phyloP scores from a whole-genome alignment of 1,140 invertebrate genomes.

The Cherax destructor region DNA sequence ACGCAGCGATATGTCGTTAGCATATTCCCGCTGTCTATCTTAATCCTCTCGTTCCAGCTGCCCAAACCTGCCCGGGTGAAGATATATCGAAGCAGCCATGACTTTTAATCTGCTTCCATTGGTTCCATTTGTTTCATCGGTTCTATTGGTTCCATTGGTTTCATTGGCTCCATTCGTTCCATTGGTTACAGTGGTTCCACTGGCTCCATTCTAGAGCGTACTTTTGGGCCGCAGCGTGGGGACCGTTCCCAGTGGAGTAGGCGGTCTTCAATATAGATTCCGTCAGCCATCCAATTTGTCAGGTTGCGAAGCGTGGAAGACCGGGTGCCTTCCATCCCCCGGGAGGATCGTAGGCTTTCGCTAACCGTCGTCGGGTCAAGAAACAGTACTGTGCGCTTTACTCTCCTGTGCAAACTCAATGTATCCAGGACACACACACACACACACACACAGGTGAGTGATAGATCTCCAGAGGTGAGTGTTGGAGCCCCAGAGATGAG shows the following conservation, averaged over 20 bases:
- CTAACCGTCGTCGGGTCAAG: no score
- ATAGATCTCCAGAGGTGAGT: no score
- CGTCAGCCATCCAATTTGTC: conserved; percentile 51
- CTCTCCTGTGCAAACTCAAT: no score
- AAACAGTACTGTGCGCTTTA: no score
- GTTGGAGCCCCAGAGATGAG: no score
- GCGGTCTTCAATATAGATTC: conserved; percentile 35
- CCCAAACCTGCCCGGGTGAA: background rate
- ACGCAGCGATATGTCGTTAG: background rate
- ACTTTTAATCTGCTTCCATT: conserved; percentile 51
- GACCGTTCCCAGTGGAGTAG: background rate
- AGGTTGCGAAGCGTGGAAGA: conserved; percentile 37
- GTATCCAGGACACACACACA: no score
- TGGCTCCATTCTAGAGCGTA: no score
- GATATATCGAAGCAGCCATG: conserved; percentile 33
- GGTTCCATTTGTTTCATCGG: background rate
- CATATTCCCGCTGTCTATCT: background rate
- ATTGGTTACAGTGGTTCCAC: no score
- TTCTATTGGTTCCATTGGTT: no score
- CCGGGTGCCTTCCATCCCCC: conserved; percentile 1
- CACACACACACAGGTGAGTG: no score
- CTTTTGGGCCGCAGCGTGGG: no score
- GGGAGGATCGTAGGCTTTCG: background rate
- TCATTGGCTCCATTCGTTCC: no score
- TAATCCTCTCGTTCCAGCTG: background rate